Conservation (phyloP, 2,113 vertebrate genomes). For the Thunnus maccoyii region DNA sequence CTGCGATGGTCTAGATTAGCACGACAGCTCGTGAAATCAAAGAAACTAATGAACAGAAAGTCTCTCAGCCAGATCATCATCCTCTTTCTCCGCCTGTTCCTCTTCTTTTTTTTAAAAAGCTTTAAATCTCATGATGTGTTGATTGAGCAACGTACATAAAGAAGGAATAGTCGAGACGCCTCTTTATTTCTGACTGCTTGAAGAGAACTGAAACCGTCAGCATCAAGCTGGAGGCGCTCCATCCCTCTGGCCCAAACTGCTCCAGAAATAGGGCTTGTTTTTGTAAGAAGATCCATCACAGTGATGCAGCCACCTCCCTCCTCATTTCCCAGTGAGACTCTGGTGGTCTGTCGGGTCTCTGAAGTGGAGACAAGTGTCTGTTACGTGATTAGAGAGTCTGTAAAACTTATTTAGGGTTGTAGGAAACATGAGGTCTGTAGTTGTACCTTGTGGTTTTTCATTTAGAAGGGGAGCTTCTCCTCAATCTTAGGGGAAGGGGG, state of each 20-base stretch:
- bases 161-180: not conserved
- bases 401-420: conserved; percentile 39
- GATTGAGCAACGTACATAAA: conserved; percentile 40
- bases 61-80: not conserved
- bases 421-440: conserved; percentile 46
- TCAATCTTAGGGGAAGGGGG: not conserved
- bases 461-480: conserved; percentile 3
- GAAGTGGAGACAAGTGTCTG: conserved; percentile 58
- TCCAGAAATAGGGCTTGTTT: conserved; percentile 82
- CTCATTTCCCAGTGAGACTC: conserved; percentile 43
- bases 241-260: conserved; percentile 66
- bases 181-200: conserved; percentile 63
- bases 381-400: conserved; percentile 61
- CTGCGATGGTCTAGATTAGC: not conserved
- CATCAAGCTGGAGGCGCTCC: conserved; percentile 35
- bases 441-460: conserved; percentile 15
- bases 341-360: conserved; percentile 52
- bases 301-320: conserved; percentile 49
- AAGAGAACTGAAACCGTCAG: conserved; percentile 61
- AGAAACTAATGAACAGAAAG: not conserved
- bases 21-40: not conserved
- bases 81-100: too few relatives aligned
- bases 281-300: conserved; percentile 77
- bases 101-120: not conserved
- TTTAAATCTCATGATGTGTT: conserved; percentile 43